These are phyloP conservation scores for Physocephala rufipes DNA, from an alignment of 2,888 invertebrate genomes.

Conservation along the genomic window DNA sequence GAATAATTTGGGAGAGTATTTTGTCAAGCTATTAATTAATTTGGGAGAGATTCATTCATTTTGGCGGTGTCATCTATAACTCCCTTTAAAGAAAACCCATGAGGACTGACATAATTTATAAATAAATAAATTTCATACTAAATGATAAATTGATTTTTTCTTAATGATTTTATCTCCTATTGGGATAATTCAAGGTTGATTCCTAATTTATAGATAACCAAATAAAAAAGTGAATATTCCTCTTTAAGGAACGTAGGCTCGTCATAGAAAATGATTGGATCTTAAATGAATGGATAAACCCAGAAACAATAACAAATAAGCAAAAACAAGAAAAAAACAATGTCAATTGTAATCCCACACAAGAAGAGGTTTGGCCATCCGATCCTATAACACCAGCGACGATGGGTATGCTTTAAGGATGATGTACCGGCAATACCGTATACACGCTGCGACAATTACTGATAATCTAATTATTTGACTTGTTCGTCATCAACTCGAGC, in stretches of 20 bases:
- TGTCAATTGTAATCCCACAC: slow-evolving; percentile 31
- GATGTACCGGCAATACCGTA: background rate
- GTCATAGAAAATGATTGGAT: too few relatives aligned
- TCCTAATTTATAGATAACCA: slow-evolving; percentile 15
- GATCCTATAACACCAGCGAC: slow-evolving; percentile 11
- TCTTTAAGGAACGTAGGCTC: too few relatives aligned
- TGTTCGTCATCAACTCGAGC: slow-evolving; percentile 22
- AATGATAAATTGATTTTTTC: too few relatives aligned
- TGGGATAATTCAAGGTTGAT: slow-evolving; percentile 7
- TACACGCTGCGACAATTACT: slow-evolving; percentile 8
- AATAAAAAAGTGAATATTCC: slow-evolving; percentile 20
- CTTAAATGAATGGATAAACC: background rate
- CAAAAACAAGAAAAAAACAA: slow-evolving; percentile 2
- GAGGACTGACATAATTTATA: too few relatives aligned
- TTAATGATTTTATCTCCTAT: background rate
- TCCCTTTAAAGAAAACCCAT: background rate
- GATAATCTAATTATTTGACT: slow-evolving; percentile 34
- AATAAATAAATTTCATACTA: background rate
- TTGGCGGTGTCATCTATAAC: too few relatives aligned
- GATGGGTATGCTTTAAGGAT: slow-evolving; percentile 4
- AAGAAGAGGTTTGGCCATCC: slow-evolving; percentile 16
- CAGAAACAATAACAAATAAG: slow-evolving; percentile 8
- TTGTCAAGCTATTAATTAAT: slow-evolving; percentile 25
- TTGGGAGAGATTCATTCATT: background rate
- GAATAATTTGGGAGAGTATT: background rate